A percentile compares a stretch with the other conserved stretches of the same genome.
These are phyloP conservation scores for Cerceris rybyensis DNA, from an alignment of 2,888 invertebrate genomes.

Conservation along the genomic window DNA sequence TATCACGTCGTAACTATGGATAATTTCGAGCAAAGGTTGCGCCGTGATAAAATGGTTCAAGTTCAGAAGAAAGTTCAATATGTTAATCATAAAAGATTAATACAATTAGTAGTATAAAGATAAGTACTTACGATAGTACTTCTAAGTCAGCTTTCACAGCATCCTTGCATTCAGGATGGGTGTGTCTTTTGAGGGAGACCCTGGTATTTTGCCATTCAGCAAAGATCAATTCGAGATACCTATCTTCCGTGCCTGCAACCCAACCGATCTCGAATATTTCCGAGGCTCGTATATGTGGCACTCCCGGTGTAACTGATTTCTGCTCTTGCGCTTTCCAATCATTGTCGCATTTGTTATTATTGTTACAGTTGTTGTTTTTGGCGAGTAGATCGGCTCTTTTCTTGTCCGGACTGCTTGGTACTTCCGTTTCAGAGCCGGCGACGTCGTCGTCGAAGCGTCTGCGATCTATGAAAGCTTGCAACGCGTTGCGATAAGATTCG, in stretches of 20 bases:
- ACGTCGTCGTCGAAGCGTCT: constrained; percentile 58
- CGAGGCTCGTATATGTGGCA: constrained; percentile 68
- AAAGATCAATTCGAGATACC: constrained; percentile 72
- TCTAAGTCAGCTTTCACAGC: constrained; percentile 73
- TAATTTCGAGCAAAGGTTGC: too few relatives aligned
- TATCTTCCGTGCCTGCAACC: constrained; percentile 75
- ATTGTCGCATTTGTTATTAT: constrained; percentile 49
- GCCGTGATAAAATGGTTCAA: too few relatives aligned
- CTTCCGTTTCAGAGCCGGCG: constrained; percentile 7
- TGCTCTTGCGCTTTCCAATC: constrained; percentile 13
- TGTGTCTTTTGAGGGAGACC: constrained; percentile 71
- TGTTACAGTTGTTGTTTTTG: constrained; percentile 62
- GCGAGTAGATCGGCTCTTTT: constrained; percentile 56
- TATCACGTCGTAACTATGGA: too few relatives aligned
- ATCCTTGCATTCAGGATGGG: constrained; percentile 69
- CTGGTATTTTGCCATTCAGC: constrained; percentile 76
- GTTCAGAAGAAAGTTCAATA: too few relatives aligned
- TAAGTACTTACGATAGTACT: constrained; percentile 67
- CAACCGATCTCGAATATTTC: constrained; percentile 76
- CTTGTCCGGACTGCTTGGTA: constrained; percentile 63
- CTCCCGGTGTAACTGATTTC: constrained; percentile 50
- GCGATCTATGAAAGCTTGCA: constrained; percentile 75
- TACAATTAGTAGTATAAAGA: neutral
- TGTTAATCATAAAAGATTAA: too few relatives aligned
- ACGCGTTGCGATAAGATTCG: constrained; percentile 73